Evolutionary conservation across 2,888 invertebrate genomes (phyloP), one percentile per base, ranked within the genome.

Genomic region (Thysanoteuthis rhombus): DNA sequence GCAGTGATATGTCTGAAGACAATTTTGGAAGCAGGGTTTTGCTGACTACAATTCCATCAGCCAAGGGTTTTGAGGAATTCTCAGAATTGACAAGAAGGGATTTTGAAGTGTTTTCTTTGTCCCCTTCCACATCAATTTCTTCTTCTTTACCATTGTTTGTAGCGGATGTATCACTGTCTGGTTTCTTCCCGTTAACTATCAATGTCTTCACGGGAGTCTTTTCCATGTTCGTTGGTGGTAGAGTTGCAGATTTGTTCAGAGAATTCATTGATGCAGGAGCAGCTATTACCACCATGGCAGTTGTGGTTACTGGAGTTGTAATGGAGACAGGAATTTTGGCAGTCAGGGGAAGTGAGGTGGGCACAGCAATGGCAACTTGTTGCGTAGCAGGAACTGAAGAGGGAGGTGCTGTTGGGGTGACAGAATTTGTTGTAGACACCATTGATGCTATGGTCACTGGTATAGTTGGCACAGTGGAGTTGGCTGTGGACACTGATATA

Each of bases 61-160:
- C 40, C n/a, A 92, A 45, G 16, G n/a, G 92, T 92, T 92, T 92
- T 6, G 92, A 40, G n/a, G 92, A 45, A 92, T 92, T 92, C 19
- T 92, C 92, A 45, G 92, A 92, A 92, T 92, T 92, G 32, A 93
- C 93, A 36, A 93, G 39, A 58, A 58, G 47, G 6, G 52, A 93
- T 93, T 93, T 93, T 2, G 93, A 58, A 90, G 52, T 45, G n/a
- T 89, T 93, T 75, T 94, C 93, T 45, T 94, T 94, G 40, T 93
- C 93, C 10, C 95, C 95, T 93, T 95, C 95, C 47, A 96, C 94
- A 94, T 96, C 96, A 19, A 95, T 95, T 92, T 96, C 95, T 93
- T 95, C 95, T 45, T 96, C 96, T 19, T 95, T 95, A 39, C 94
- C 94, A 93, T 92, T 94, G 92, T 93, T 93, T 28, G 90, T 75